These are phyloP conservation scores for Leguminivora glycinivorella DNA, from an alignment of 1,140 invertebrate species.

Conservation along the genomic window DNA sequence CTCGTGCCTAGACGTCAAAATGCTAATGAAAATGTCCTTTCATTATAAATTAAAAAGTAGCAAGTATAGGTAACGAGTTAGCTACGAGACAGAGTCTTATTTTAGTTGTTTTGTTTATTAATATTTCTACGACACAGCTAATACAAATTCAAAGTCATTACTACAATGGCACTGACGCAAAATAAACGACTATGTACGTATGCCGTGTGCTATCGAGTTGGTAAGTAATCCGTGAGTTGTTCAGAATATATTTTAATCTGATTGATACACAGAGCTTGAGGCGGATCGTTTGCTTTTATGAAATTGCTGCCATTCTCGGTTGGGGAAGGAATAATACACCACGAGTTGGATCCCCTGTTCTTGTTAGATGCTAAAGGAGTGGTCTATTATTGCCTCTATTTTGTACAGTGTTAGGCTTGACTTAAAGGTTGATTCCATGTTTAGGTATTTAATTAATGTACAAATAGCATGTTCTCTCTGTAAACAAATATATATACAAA, in stretches of 20 bases:
- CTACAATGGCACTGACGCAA: no score
- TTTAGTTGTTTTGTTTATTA: no score
- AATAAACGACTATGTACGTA: no score
- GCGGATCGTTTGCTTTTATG: constrained; percentile 30
- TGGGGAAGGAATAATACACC: constrained; percentile 14
- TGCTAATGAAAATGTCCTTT: no score
- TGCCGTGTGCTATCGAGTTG: not conserved
- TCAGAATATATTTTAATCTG: constrained; percentile 29
- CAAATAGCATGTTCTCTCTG: not conserved
- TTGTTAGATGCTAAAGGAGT: constrained; percentile 18
- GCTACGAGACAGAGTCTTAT: no score
- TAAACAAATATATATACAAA: not conserved
- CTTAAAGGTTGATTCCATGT: not conserved
- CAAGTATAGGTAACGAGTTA: no score
- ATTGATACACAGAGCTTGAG: constrained; percentile 24
- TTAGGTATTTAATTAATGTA: not conserved
- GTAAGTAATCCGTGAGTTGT: not conserved
- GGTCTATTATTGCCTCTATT: constrained; percentile 8
- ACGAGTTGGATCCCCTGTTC: constrained; percentile 18
- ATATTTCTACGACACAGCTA: no score
- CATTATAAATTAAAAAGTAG: no score
- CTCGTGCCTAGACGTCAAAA: no score
- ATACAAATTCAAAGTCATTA: no score
- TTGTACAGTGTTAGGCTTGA: not conserved
- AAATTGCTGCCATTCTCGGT: constrained; percentile 27